A percentile compares a stretch with the other conserved stretches of the same genome.
phyloP scores from a whole-genome alignment of 2,113 vertebrate species.

The Nothoprocta pentlandii region DNA sequence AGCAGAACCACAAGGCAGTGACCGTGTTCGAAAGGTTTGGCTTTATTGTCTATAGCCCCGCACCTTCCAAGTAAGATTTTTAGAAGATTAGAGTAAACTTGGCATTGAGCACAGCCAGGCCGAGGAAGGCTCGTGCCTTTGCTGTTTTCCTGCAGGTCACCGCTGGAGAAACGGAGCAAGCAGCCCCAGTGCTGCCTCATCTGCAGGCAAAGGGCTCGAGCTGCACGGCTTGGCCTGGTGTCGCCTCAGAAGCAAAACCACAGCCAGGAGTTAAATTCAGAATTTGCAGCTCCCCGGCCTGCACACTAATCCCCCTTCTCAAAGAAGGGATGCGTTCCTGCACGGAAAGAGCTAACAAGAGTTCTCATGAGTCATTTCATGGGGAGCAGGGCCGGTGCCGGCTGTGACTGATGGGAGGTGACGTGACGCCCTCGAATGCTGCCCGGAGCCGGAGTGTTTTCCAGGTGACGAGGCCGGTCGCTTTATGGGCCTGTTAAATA shows the following conservation, averaged over 20 bases:
- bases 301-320: accelerated
- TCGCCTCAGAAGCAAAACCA: background rate
- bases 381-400: background rate
- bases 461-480: conserved; percentile 13
- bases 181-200: accelerated
- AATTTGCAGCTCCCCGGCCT: background rate
- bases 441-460: background rate
- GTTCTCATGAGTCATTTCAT: conserved; percentile 2
- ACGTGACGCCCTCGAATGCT: conserved; percentile 1
- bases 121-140: background rate
- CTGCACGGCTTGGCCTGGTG: accelerated
- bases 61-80: background rate
- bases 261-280: background rate
- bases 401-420: conserved; percentile 26
- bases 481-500: background rate
- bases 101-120: background rate
- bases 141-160: background rate
- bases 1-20: background rate
- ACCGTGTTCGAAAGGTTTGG: background rate
- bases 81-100: accelerated
- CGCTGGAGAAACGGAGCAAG: accelerated
- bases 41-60: background rate
- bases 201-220: accelerated
- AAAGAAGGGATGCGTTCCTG: background rate
- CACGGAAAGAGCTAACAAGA: background rate